A percentile compares a stretch with the other conserved stretches of the same genome.
phyloP scores from a whole-genome alignment of 2,888 invertebrate genomes.

The Xanthia icteritia region DNA sequence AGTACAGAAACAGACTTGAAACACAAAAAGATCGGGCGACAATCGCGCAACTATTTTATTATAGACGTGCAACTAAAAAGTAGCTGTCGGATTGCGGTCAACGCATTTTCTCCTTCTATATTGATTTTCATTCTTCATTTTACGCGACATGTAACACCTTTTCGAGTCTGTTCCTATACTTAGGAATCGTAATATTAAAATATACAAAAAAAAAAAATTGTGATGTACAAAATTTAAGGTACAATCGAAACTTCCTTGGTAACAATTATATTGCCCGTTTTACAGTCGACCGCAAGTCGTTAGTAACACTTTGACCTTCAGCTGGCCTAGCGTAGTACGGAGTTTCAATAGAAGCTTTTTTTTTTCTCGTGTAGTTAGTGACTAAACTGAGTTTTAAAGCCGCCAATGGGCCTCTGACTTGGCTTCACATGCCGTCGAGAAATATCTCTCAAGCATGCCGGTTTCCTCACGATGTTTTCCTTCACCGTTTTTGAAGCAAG shows the following conservation, averaged over 20 bases:
- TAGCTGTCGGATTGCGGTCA: conserved; percentile 31
- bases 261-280: conserved; percentile 62
- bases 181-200: conserved; percentile 47
- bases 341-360: neutral
- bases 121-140: neutral
- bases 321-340: neutral
- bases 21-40: conserved; percentile 10
- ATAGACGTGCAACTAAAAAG: conserved; percentile 34
- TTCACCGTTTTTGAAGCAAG: too few species aligned
- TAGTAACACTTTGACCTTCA: neutral
- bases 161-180: conserved; percentile 35
- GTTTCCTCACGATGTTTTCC: too few species aligned
- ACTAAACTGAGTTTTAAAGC: too few species aligned
- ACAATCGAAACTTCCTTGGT: conserved; percentile 74
- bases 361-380: too few species aligned
- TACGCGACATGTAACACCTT: neutral
- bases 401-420: too few species aligned
- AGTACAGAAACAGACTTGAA: conserved; percentile 62
- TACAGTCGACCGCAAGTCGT: neutral
- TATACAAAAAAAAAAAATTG: conserved; percentile 69
- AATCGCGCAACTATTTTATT: conserved; percentile 15
- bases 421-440: too few species aligned
- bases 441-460: too few species aligned
- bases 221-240: conserved; percentile 74
- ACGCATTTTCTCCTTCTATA: conserved; percentile 12